Conservation (phyloP, 2,113 vertebrate species). For the Megaptera novaeangliae region DNA sequence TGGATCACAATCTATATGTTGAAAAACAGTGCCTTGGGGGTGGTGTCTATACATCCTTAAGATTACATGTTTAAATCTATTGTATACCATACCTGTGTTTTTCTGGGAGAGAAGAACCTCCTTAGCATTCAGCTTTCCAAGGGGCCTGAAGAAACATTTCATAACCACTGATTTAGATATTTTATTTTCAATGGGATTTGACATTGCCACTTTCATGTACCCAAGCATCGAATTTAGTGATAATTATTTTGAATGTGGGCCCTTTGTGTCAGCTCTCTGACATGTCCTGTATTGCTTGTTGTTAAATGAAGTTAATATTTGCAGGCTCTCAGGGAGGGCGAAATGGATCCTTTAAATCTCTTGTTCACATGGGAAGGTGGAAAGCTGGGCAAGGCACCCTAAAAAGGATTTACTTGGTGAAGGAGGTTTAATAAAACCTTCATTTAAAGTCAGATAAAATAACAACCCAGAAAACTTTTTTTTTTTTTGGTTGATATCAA, state of each 20-base stretch:
- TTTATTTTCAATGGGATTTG: background rate
- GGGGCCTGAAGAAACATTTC: background rate
- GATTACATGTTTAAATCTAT: background rate
- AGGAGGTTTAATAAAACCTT: slow-evolving; percentile 46
- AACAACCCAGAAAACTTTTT: background rate
- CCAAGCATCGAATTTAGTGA: background rate
- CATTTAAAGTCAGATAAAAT: slow-evolving; percentile 20
- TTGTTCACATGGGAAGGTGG: background rate
- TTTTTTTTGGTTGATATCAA: background rate
- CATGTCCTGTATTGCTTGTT: background rate
- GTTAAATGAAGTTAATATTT: slow-evolving; percentile 55
- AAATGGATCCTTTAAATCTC: slow-evolving; percentile 36
- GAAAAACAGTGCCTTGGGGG: background rate
- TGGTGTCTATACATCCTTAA: background rate
- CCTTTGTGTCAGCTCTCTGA: background rate
- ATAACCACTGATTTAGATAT: background rate
- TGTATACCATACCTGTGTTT: background rate
- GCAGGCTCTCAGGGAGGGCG: background rate
- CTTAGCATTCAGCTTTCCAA: background rate
- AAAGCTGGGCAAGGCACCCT: slow-evolving; percentile 1
- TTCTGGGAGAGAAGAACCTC: background rate
- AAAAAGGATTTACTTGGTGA: slow-evolving; percentile 15
- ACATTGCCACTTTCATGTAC: background rate
- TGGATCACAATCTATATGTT: background rate
- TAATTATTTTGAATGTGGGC: background rate